Conservation (phyloP, 2,888 invertebrate genomes). For the Ichneumon xanthorius region DNA sequence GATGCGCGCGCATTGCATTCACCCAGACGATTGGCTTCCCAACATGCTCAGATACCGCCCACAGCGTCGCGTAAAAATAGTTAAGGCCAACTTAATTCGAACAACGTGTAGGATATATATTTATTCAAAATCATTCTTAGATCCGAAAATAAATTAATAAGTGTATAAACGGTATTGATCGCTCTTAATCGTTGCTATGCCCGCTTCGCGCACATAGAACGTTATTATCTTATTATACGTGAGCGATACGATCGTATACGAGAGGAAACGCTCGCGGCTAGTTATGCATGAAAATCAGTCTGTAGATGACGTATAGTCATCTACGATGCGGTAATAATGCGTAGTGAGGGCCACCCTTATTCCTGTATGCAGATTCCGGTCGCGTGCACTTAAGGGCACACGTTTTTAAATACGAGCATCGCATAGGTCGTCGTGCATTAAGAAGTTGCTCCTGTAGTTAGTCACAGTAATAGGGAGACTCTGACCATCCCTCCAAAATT, state of each 20-base stretch:
- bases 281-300: conserved; percentile 42
- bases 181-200: conserved; percentile 47
- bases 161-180: conserved; percentile 49
- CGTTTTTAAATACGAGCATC: conserved; percentile 49
- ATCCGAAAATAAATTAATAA: not conserved
- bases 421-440: not conserved
- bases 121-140: not conserved
- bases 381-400: conserved; percentile 74
- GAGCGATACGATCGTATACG: conserved; percentile 41
- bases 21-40: conserved; percentile 52
- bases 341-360: conserved; percentile 46
- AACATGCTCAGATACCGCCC: conserved; percentile 33
- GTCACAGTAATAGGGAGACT: not conserved
- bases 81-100: not conserved
- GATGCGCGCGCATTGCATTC: conserved; percentile 79
- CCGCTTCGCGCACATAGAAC: not conserved
- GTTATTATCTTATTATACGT: conserved; percentile 27
- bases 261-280: conserved; percentile 31
- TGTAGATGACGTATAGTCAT: not conserved
- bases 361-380: conserved; percentile 73
- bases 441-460: not conserved
- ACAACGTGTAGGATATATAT: not conserved
- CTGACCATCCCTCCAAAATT: conserved; percentile 34
- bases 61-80: not conserved
- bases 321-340: conserved; percentile 54